Percentiles rank a stretch among this genome's conserved stretches.
These are phyloP conservation scores for Chelonia mydas DNA, from an alignment of 2,797 vertebrate species.

Conservation along the genomic window DNA sequence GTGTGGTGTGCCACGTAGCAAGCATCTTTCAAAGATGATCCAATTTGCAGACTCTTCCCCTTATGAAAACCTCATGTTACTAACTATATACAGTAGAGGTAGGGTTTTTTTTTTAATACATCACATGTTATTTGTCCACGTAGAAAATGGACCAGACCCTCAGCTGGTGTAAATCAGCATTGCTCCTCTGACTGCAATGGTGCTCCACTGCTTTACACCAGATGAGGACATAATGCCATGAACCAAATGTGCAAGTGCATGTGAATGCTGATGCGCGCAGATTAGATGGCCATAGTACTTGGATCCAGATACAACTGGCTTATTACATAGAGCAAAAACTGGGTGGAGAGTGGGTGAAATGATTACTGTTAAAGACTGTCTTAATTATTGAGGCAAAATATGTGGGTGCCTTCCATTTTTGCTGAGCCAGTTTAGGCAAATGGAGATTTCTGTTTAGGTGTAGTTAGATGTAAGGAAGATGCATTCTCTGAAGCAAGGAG, in stretches of 20 bases:
- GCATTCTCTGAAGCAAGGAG: background rate
- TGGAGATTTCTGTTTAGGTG: background rate
- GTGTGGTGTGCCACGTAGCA: background rate
- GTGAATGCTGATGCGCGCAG: background rate
- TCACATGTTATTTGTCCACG: background rate
- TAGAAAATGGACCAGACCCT: background rate
- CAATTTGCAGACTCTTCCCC: background rate
- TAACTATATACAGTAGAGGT: background rate
- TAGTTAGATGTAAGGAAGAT: background rate
- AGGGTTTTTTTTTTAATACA: background rate
- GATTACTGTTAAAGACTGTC: background rate
- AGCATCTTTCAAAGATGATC: background rate
- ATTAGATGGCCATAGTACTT: background rate
- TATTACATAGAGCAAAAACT: background rate
- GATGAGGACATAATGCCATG: background rate
- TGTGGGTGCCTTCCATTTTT: background rate
- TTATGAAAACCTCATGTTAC: background rate
- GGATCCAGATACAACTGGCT: background rate
- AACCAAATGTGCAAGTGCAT: background rate
- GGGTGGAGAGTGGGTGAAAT: background rate
- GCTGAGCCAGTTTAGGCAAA: background rate
- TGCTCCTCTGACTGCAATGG: background rate
- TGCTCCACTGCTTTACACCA: background rate
- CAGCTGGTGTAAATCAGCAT: background rate
- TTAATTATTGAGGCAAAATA: background rate